Evolutionary conservation across 30 jellyfish, hydroid and myxozoan genomes (phyloP).

Genomic region (Catostylus mosaicus): DNA sequence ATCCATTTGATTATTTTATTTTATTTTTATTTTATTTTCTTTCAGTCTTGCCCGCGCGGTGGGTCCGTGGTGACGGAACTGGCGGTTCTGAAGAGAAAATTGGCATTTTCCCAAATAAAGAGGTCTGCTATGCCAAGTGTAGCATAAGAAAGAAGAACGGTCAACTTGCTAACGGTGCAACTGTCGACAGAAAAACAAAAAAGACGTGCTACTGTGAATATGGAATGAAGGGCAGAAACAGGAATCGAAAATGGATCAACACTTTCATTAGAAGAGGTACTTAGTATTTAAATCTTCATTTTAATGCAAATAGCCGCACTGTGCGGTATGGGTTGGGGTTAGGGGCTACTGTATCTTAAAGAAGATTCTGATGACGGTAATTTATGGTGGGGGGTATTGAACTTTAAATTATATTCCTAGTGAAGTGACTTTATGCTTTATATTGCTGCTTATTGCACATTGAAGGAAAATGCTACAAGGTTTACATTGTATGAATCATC

Average conservation of each 20-base stretch:
- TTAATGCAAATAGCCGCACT: too few relatives aligned
- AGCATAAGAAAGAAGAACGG: conserved; percentile 45
- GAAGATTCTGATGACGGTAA: too few relatives aligned
- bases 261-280: conserved; percentile 55
- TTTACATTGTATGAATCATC: too few relatives aligned
- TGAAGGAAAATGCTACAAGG: too few relatives aligned
- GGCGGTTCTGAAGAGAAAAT: conserved; percentile 62
- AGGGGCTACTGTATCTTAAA: too few relatives aligned
- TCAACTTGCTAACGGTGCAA: conserved; percentile 59
- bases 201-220: conserved; percentile 61
- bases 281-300: not conserved
- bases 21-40: too few relatives aligned
- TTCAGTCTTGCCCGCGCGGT: conserved; percentile 47
- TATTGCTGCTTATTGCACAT: not conserved
- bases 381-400: too few relatives aligned
- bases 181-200: conserved; percentile 50
- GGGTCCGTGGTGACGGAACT: conserved; percentile 67
- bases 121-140: conserved; percentile 55
- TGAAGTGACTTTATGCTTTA: not conserved
- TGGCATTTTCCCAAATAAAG: conserved; percentile 58
- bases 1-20: too few relatives aligned
- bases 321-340: too few relatives aligned
- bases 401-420: not conserved
- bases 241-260: conserved; percentile 31
- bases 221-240: conserved; percentile 61